Base-by-base conservation (phyloP, 64 coral and sea anemone genomes). In the Porites lutea region DNA sequence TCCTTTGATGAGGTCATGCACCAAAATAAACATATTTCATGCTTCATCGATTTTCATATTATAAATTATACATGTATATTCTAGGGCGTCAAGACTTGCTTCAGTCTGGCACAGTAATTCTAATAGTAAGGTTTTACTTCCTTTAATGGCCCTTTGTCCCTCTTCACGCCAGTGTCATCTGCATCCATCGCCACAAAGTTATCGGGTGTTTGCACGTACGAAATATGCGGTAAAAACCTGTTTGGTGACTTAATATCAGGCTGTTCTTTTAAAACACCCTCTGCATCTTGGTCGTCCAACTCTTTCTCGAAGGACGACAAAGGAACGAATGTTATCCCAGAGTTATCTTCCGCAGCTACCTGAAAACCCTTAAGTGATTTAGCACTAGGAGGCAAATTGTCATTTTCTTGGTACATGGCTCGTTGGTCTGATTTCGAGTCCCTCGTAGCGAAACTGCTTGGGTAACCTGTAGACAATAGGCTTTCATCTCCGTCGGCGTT, bases 401-500 rank as follows among this genome's bases (percentile, higher is more conserved):
- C 60, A 48, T 48, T 7, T 76, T 76, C 13, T 9, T 66, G 18
- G 2, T 15, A 11, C 15, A 8, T 68, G 10, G 48, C 51, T 76
- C 16, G 48, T 51, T 45, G 48, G 27, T 37, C 27, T 37, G 27
- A 37, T 37, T 37, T 37, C 45, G 13, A 19, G 16, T 47, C 43
- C 21, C 48, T 19, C 18, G 23, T 11, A 6, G 61, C 11, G 21
- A 68, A 65, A 14, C 45, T 84, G 46, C 59, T 69, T 48, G 62
- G 62, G 20, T 62, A 82, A 47, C 79, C 44, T 61, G 78, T 80
- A 0, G 78, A 80, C 58, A 62, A 46, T 11, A 82, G 13, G 19
- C 59, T 16, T 48, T 84, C 62, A 68, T 84, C 81, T 14, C 4
- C 64, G 7, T 69, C 81, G 6, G 63, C 81, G 37, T 84, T 68